Conservation (phyloP, 2,113 vertebrate genomes). For the Ptilorrhoa leucosticta region DNA sequence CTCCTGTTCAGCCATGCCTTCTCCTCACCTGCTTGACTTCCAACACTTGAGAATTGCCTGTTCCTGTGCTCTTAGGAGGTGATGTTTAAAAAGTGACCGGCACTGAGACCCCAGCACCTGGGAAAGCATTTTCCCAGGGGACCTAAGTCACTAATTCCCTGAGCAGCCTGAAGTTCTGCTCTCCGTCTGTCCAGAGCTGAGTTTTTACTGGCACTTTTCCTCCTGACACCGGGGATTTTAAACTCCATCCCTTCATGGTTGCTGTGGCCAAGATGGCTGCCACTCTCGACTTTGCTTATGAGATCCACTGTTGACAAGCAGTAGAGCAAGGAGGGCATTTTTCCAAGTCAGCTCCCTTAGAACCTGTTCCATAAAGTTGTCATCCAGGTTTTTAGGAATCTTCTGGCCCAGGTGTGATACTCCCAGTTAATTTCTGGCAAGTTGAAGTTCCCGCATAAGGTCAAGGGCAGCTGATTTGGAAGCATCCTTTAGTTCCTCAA, state of each 20-base stretch:
- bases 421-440: neutral
- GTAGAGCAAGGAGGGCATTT: neutral
- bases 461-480: neutral
- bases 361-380: neutral
- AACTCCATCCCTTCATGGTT: rapidly evolving
- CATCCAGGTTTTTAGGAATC: neutral
- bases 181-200: neutral
- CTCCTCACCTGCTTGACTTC: neutral
- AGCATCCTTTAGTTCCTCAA: neutral
- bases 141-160: neutral
- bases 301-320: neutral
- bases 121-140: neutral
- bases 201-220: neutral
- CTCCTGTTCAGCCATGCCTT: neutral
- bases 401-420: neutral
- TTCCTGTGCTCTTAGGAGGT: neutral
- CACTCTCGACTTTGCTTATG: rapidly evolving
- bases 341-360: neutral
- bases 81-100: neutral
- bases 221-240: neutral
- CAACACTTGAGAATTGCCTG: neutral
- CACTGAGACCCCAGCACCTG: neutral
- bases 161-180: neutral
- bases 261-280: rapidly evolving
- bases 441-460: neutral